Evolutionary conservation across 1,140 invertebrate species (phyloP).

Genomic region (Calliphora vicina): DNA sequence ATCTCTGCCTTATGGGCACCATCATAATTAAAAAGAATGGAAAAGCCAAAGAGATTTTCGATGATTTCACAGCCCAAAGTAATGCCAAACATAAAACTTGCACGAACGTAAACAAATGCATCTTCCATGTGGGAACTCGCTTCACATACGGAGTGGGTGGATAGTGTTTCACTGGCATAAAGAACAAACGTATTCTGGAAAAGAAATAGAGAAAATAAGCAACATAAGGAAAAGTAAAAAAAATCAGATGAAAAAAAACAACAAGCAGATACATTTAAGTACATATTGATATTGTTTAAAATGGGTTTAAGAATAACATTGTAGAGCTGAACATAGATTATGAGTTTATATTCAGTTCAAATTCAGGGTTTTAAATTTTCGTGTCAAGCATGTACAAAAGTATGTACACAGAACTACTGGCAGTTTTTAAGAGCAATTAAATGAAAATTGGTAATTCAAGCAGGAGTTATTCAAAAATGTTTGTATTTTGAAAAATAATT

Average conservation of each 20-base stretch:
- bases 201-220: neutral
- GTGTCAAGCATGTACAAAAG: no score
- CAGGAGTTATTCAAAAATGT: no score
- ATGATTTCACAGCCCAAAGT: slow-evolving; percentile 89
- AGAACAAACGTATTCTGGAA: slow-evolving; percentile 76
- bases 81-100: slow-evolving; percentile 81
- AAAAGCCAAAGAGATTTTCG: slow-evolving; percentile 84
- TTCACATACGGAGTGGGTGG: slow-evolving; percentile 82
- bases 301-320: no score
- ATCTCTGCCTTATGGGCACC: slow-evolving; percentile 82
- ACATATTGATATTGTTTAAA: no score
- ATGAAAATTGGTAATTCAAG: no score
- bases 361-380: no score
- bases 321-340: no score
- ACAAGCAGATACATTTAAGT: no score
- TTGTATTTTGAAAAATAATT: no score
- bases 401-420: no score
- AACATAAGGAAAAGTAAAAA: neutral
- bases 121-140: slow-evolving; percentile 84
- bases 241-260: neutral
- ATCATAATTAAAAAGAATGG: slow-evolving; percentile 92
- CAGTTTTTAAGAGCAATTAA: no score
- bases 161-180: slow-evolving; percentile 95
- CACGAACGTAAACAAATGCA: slow-evolving; percentile 90
- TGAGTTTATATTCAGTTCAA: no score